Conservation (phyloP, 1,140 invertebrate genomes). For the Bombyx mandarina region DNA sequence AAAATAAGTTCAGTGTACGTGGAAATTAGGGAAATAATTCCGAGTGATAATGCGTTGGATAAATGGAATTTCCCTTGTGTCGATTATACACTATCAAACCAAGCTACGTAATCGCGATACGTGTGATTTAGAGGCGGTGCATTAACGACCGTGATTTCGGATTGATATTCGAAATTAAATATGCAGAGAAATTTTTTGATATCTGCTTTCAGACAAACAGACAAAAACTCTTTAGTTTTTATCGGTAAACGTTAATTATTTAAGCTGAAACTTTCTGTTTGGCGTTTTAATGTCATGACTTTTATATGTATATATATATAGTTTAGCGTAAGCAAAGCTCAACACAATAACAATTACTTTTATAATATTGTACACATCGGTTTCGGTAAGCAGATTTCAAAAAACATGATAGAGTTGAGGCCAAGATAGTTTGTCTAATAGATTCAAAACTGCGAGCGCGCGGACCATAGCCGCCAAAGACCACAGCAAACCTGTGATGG, state of each 20-base stretch:
- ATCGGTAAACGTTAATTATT: background rate
- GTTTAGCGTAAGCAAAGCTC: conserved; percentile 2
- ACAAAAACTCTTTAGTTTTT: background rate
- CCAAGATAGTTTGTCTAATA: conserved; percentile 64
- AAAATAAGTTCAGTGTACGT: conserved; percentile 25
- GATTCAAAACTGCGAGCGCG: conserved; percentile 87
- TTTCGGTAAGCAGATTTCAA: conserved; percentile 49
- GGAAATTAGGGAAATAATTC: conserved; percentile 7
- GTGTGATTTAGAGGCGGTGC: conserved; percentile 56
- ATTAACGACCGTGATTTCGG: conserved; percentile 58
- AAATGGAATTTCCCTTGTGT: conserved; percentile 65
- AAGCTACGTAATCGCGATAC: conserved; percentile 48
- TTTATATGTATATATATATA: too few relatives aligned
- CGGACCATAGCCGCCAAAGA: conserved; percentile 64
- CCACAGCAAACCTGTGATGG: conserved; percentile 89
- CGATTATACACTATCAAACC: conserved; percentile 26
- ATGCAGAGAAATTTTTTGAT: conserved; percentile 49
- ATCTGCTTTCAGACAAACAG: conserved; percentile 28
- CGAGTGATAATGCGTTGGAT: conserved; percentile 36
- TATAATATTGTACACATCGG: background rate
- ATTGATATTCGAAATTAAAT: conserved; percentile 55
- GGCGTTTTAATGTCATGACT: background rate
- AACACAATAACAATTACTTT: background rate
- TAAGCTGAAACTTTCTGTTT: conserved; percentile 8
- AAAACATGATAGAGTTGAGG: conserved; percentile 52